A percentile compares a stretch with the other conserved stretches of the same genome.
phyloP scores from a whole-genome alignment of 2,888 invertebrate genomes.

The Drosophila koepferae region DNA sequence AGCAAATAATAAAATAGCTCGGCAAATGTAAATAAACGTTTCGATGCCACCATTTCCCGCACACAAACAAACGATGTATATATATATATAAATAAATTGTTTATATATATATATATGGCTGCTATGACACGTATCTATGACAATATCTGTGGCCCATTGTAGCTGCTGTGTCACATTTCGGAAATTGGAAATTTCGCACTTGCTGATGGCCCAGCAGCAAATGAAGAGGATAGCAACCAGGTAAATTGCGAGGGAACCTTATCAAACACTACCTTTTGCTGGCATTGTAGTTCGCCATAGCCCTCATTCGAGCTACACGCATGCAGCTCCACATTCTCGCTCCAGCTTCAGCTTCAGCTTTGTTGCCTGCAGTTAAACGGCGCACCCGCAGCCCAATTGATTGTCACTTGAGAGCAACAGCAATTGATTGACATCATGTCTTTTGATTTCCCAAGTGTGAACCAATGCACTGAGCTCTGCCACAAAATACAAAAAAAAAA shows the following conservation, averaged over 20 bases:
- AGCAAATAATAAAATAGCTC: slow-evolving; percentile 50
- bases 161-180: slow-evolving; percentile 82
- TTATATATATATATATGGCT: neutral
- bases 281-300: slow-evolving; percentile 17
- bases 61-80: neutral
- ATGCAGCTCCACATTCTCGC: no score
- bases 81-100: neutral
- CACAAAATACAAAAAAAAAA: neutral
- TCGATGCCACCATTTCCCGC: slow-evolving; percentile 1
- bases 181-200: slow-evolving; percentile 86
- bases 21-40: slow-evolving; percentile 41
- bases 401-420: slow-evolving; percentile 39
- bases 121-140: slow-evolving; percentile 43
- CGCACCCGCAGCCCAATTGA: slow-evolving; percentile 39
- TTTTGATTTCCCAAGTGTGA: slow-evolving; percentile 74
- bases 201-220: slow-evolving; percentile 52
- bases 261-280: slow-evolving; percentile 25
- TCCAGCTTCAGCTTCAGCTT: neutral
- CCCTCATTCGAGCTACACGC: slow-evolving; percentile 22
- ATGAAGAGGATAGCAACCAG: slow-evolving; percentile 26
- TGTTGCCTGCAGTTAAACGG: slow-evolving; percentile 11
- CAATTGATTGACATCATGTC: slow-evolving; percentile 59
- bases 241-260: slow-evolving; percentile 30
- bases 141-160: slow-evolving; percentile 40
- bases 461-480: slow-evolving; percentile 31